Conservation (phyloP, 2,113 vertebrate genomes). For the Crotalus horridus region DNA sequence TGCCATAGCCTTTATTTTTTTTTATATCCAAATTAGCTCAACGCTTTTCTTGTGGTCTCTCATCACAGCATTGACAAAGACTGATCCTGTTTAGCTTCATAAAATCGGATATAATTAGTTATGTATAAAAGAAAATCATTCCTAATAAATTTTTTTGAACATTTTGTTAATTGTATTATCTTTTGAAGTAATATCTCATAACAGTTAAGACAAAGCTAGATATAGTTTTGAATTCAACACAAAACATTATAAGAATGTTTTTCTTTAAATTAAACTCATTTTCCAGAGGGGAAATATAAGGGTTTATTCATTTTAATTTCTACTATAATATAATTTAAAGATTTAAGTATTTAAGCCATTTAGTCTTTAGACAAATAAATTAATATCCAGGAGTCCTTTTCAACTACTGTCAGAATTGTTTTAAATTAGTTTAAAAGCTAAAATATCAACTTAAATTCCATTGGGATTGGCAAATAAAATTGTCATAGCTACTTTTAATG, state of each 20-base stretch:
- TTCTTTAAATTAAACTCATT: slow-evolving; percentile 64
- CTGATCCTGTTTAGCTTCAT: not conserved
- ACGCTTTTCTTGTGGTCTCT: not conserved
- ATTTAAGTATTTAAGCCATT: slow-evolving; percentile 59
- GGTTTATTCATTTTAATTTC: slow-evolving; percentile 55
- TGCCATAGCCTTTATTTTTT: not conserved
- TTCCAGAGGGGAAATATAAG: slow-evolving; percentile 53
- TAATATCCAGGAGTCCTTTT: slow-evolving; percentile 47
- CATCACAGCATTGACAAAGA: not conserved
- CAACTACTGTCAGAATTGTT: slow-evolving; percentile 43
- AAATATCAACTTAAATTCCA: slow-evolving; percentile 51
- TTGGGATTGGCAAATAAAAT: slow-evolving; percentile 51
- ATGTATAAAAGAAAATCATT: slow-evolving; percentile 34
- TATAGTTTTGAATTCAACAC: slow-evolving; percentile 27
- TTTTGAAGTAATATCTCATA: not conserved
- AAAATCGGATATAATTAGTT: not conserved
- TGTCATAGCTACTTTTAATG: slow-evolving; percentile 43
- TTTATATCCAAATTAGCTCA: not conserved
- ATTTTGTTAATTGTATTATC: not conserved
- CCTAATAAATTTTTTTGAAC: slow-evolving; percentile 4
- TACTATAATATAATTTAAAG: slow-evolving; percentile 57
- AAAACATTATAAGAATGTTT: slow-evolving; percentile 35
- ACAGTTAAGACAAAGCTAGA: not conserved
- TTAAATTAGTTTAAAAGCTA: slow-evolving; percentile 57
- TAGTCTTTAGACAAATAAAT: slow-evolving; percentile 57